These are phyloP conservation scores for Eilema caniola DNA, from an alignment of 2,888 invertebrate genomes.

Conservation along the genomic window DNA sequence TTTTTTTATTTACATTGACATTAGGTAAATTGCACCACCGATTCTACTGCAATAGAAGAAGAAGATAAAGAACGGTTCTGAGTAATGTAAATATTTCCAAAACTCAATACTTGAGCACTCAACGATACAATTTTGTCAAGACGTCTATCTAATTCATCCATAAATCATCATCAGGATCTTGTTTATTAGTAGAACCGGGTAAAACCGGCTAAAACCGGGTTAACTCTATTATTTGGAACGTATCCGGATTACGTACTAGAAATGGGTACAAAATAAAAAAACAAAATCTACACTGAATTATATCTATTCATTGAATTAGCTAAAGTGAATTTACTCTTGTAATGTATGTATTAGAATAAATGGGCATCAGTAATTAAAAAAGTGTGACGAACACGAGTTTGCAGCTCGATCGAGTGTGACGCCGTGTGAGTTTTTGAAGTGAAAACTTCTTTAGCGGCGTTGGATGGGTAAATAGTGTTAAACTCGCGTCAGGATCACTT, in stretches of 20 bases:
- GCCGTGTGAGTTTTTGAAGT: too few species aligned
- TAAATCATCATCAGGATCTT: conserved; percentile 41
- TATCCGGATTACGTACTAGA: not conserved
- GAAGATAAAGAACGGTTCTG: too few species aligned
- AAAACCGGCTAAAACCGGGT: conserved; percentile 11
- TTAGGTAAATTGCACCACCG: too few species aligned
- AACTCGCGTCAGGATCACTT: too few species aligned
- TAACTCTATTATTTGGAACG: conserved; percentile 13
- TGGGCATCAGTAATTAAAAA: too few species aligned
- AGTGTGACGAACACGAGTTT: too few species aligned
- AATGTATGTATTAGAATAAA: too few species aligned
- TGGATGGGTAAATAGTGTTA: too few species aligned
- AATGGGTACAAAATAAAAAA: not conserved
- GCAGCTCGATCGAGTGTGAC: too few species aligned
- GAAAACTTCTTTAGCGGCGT: too few species aligned
- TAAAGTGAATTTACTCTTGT: not conserved
- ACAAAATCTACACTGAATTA: not conserved
- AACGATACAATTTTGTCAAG: conserved; percentile 24
- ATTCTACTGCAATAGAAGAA: too few species aligned
- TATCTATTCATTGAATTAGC: not conserved
- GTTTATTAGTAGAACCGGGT: conserved; percentile 28
- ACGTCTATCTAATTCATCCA: conserved; percentile 27
- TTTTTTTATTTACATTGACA: too few species aligned
- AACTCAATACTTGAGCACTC: conserved; percentile 6
- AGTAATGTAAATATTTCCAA: not conserved